Evolutionary conservation across 2,113 vertebrate genomes (phyloP).

Genomic region (Jacana jacana): DNA sequence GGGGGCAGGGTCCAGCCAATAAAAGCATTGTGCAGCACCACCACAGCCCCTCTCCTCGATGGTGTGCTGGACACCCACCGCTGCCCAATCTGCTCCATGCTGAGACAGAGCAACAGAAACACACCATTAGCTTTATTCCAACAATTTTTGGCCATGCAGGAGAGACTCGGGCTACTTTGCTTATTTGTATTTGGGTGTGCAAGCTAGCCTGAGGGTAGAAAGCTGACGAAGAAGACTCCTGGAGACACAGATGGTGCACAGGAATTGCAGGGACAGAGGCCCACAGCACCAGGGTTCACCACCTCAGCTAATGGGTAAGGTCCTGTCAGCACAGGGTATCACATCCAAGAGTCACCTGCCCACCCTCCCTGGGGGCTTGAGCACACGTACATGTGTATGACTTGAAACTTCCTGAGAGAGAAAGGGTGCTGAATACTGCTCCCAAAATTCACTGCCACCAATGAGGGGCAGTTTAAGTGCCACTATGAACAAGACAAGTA

Average conservation of each 20-base stretch:
- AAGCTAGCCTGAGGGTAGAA: not conserved
- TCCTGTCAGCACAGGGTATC: not conserved
- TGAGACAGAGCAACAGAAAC: no score
- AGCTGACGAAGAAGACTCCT: not conserved
- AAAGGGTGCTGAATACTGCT: no score
- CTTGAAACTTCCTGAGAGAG: not conserved
- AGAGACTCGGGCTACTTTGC: not conserved
- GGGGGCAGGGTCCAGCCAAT: not conserved
- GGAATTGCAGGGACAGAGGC: not conserved
- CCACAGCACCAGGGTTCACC: not conserved
- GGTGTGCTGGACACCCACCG: not conserved
- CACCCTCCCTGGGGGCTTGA: accelerated
- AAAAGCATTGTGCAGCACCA: not conserved
- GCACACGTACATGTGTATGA: accelerated
- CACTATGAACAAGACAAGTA: not conserved
- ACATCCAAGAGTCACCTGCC: not conserved
- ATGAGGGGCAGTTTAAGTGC: not conserved
- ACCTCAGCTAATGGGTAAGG: not conserved
- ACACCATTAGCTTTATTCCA: no score
- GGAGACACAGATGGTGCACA: accelerated
- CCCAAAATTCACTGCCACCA: not conserved
- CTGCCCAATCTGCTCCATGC: accelerated
- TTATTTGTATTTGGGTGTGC: not conserved
- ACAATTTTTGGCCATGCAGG: not conserved
- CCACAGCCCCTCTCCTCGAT: accelerated